Evolutionary conservation across 2,888 invertebrate genomes (phyloP), one percentile per base, ranked within the genome.

Genomic region (Oscheius onirici): DNA sequence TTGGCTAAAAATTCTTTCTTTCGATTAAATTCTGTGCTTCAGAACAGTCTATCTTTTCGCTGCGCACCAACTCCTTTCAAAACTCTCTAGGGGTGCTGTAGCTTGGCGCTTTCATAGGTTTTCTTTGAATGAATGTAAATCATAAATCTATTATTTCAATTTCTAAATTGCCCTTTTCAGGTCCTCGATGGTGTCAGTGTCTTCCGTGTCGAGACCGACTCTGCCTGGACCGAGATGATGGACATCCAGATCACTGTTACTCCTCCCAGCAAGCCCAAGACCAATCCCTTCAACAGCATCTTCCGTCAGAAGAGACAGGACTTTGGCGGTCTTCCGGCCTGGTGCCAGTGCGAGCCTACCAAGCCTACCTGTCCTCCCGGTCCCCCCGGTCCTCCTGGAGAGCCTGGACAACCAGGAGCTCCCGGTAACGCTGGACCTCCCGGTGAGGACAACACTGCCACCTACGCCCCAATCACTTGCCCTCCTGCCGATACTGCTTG

Each of bases 191-290:
- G 84, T 65, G 85, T 85, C 71, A 75, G 74, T 61, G 81, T 82
- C 69, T 86, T 86, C 77, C 86, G 85, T 66, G 84, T 82, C 44
- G 86, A 86, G 73, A 86, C 86, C 44, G 85, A 86, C 73, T 78
- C 83, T 28, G 86, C 84, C 51, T 86, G 86, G 86, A 80, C 79
- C 67, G 81, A 84, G 72, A 80, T 86, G 79, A 86, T 86, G 85
- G 82, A 84, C 69, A 76, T 86, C 68, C 86, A 86, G 71, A 76
- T 86, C 72, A 72, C 77, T 44, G 86, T 86, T 46, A 79, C 84
- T 11, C 85, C 86, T 34, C 86, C 86, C 57, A 72, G 80, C 65
- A 82, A 82, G 75, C 86, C 86, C 63, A 72, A 73, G 71, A 70
- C 66, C 68, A 79, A 79, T 66, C 82, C 82, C 72, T 82, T 82